Conservation (phyloP, 1,140 invertebrate genomes). For the Caligus rogercresseyi region DNA sequence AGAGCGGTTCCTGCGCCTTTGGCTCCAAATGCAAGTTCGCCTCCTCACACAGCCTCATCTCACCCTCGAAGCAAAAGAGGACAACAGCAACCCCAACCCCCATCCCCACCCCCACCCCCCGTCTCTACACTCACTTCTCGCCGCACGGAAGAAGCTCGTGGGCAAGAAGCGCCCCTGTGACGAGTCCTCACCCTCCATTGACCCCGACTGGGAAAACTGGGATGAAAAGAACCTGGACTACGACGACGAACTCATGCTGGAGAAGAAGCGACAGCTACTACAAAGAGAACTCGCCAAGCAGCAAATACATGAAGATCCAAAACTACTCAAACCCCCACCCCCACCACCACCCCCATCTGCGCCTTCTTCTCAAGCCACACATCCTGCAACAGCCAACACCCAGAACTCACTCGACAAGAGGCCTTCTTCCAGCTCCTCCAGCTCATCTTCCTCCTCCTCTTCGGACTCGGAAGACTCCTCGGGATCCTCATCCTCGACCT, state of each 20-base stretch:
- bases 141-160: neutral
- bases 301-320: slow-evolving; percentile 37
- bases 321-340: slow-evolving; percentile 43
- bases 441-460: slow-evolving; percentile 20
- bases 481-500: slow-evolving; percentile 6
- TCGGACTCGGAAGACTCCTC: slow-evolving; percentile 18
- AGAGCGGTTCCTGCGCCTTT: neutral
- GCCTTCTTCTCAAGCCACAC: neutral
- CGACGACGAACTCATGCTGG: slow-evolving; percentile 58
- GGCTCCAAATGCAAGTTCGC: neutral
- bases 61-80: neutral
- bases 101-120: neutral
- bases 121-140: neutral
- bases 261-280: slow-evolving; percentile 50
- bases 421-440: slow-evolving; percentile 15
- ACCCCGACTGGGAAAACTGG: slow-evolving; percentile 42
- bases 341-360: slow-evolving; percentile 29
- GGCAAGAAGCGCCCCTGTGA: neutral
- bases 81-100: neutral
- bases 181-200: slow-evolving; percentile 8
- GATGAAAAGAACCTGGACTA: slow-evolving; percentile 57
- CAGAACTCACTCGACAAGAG: slow-evolving; percentile 37
- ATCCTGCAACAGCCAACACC: slow-evolving; percentile 29
- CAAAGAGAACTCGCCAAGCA: slow-evolving; percentile 57
- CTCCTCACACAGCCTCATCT: neutral